A percentile compares a stretch with the other conserved stretches of the same genome.
Evolutionary conservation across 2,888 invertebrate species (phyloP).

Genomic region (Pandemis cinnamomeana): DNA sequence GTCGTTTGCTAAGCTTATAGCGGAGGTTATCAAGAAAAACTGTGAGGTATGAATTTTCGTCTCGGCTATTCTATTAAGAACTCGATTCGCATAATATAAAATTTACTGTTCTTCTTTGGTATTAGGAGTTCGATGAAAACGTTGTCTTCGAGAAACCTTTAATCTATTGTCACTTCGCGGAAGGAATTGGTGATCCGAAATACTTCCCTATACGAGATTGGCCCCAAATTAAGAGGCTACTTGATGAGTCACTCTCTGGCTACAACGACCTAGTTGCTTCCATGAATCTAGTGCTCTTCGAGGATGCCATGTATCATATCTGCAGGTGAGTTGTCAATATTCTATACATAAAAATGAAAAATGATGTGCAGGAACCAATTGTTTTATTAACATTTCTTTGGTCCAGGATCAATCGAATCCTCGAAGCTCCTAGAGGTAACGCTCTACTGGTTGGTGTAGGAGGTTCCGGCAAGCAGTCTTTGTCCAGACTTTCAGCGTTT

Average conservation of each 20-base stretch:
- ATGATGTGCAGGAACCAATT: background rate
- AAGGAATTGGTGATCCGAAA: conserved; percentile 95
- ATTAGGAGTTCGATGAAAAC: conserved; percentile 88
- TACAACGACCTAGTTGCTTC: conserved; percentile 96
- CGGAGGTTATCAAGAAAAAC: conserved; percentile 91
- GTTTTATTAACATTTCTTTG: background rate
- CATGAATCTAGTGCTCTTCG: conserved; percentile 97
- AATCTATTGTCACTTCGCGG: conserved; percentile 97
- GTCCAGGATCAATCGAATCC: conserved; percentile 92
- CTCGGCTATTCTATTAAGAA: background rate
- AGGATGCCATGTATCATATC: conserved; percentile 97
- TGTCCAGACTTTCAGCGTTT: conserved; percentile 94
- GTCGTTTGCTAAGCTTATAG: conserved; percentile 88
- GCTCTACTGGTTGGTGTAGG: conserved; percentile 97
- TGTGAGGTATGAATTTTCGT: conserved; percentile 81
- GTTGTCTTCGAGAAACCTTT: conserved; percentile 89
- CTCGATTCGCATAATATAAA: background rate
- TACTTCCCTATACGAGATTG: conserved; percentile 92
- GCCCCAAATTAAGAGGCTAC: conserved; percentile 87
- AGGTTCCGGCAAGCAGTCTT: conserved; percentile 97
- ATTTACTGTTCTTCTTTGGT: background rate
- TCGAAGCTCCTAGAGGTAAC: conserved; percentile 96
- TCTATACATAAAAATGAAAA: background rate
- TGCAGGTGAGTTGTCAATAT: conserved; percentile 85
- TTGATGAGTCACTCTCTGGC: conserved; percentile 91